Base-by-base conservation (phyloP, 2,113 vertebrate genomes). In the Paedocypris sp. region DNA sequence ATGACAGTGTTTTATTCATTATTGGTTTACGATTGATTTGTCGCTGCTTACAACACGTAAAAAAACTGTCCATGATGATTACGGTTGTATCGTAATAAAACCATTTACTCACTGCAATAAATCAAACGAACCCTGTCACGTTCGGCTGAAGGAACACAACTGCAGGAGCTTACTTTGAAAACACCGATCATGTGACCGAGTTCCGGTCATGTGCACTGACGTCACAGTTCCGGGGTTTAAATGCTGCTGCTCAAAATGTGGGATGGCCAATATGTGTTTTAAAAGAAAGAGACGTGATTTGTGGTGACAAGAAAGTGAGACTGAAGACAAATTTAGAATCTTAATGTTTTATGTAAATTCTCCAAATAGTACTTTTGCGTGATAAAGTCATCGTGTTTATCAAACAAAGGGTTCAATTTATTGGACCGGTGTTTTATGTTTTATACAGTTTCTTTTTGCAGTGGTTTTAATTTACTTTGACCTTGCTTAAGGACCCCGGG, bases 401-500 rank as follows among this genome's bases (percentile, higher is more conserved):
- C n/a, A n/a, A n/a, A n/a, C n/a, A n/a, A n/a, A n/a, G n/a, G n/a
- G n/a, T n/a, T 43, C 16, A 20, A 22, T 43, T 8, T 43, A 19
- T 43, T 4, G 18, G 10, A 19, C 15, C 31, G 13, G 10, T 18
- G n/a, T n/a, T 12, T 39, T 1, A 23, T n/a, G 4, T 19, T 12
- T 28, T 15, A 25, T 13, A 10, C 7, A 46, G 32, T 19, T 18
- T 50, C n/a, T 39, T 5, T 56, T 29, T 38, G 2, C 23, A n/a
- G 39, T 5, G 22, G 1, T 60, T 49, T n/a, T 48, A 42, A 41
- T 59, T 43, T 56, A 26, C n/a, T 33, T n/a, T 78, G 75, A 76
- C 74, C 72, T 80, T 76, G 73, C 28, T 60, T 23, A 63, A 63
- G 59, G 70, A 61, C 60, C 57, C 62, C 47, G 31, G 9, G 42